These are phyloP conservation scores for Probaryconus sp. DNA, from an alignment of 1,140 invertebrate genomes.

Conservation along the genomic window DNA sequence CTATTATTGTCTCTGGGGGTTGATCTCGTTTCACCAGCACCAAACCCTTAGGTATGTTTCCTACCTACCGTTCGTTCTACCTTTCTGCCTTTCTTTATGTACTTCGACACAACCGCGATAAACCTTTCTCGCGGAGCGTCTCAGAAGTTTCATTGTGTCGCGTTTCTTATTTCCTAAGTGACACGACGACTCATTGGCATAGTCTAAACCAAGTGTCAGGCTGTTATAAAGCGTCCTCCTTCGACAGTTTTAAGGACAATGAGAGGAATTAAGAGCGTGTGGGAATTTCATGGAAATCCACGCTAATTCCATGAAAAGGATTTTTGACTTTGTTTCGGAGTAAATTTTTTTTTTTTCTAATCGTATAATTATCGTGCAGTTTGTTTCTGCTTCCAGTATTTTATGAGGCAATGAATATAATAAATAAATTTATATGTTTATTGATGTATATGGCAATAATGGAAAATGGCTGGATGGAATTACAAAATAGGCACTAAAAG, in stretches of 20 bases:
- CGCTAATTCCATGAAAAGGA: conserved; percentile 29
- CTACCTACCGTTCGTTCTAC: conserved; percentile 7
- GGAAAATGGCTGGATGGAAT: too few relatives aligned
- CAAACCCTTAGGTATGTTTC: conserved; percentile 35
- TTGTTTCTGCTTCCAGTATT: too few relatives aligned
- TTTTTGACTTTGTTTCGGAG: conserved; percentile 27
- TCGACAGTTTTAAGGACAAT: conserved; percentile 55
- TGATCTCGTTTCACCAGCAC: conserved; percentile 45
- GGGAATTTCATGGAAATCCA: conserved; percentile 50
- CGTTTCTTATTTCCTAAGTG: conserved; percentile 35
- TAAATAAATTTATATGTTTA: too few relatives aligned
- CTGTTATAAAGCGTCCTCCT: conserved; percentile 12
- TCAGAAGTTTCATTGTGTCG: conserved; percentile 24
- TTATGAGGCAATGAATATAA: too few relatives aligned
- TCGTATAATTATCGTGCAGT: too few relatives aligned
- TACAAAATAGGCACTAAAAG: too few relatives aligned
- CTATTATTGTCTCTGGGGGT: conserved; percentile 76
- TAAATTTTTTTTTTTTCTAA: too few relatives aligned
- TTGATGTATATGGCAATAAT: too few relatives aligned
- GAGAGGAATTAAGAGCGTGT: conserved; percentile 67
- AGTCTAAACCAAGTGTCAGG: neutral
- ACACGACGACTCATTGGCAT: conserved; percentile 38
- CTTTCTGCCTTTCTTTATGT: conserved; percentile 22
- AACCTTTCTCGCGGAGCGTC: conserved; percentile 2
- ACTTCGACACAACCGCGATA: conserved; percentile 20